Conservation (phyloP, 2,113 vertebrate genomes). For the Baryphthengus martii region DNA sequence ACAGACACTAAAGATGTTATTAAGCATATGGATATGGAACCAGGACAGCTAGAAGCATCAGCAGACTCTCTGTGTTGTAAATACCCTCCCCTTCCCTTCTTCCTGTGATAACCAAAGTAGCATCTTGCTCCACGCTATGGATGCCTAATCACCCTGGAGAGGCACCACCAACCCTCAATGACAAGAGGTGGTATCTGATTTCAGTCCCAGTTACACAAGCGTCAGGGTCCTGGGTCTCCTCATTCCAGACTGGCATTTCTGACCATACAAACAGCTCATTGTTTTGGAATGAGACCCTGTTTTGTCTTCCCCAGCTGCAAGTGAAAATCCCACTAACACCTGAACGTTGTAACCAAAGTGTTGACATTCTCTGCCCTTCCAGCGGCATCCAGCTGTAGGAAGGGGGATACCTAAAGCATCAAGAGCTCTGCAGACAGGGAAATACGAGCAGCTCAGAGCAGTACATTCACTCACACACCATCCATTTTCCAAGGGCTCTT, state of each 20-base stretch:
- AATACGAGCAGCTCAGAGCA: background rate
- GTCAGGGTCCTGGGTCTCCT: background rate
- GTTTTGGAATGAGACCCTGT: background rate
- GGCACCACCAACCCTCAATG: background rate
- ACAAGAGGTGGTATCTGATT: background rate
- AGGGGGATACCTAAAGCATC: background rate
- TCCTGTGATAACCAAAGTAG: rapidly evolving
- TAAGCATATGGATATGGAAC: background rate
- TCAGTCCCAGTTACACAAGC: background rate
- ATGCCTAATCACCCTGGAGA: background rate
- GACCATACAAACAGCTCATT: background rate
- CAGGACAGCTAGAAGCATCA: background rate
- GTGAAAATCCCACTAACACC: background rate
- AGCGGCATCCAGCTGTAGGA: background rate
- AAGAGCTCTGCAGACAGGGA: background rate
- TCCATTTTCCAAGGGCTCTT: background rate
- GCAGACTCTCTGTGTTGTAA: background rate
- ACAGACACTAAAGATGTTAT: background rate
- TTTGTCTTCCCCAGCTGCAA: background rate
- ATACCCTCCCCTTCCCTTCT: background rate
- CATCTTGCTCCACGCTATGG: background rate
- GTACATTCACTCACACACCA: background rate
- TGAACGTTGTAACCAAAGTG: background rate
- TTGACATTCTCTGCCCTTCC: background rate
- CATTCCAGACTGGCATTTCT: background rate